Base-by-base conservation (phyloP, 2,113 vertebrate genomes). In the Rallus limicola region DNA sequence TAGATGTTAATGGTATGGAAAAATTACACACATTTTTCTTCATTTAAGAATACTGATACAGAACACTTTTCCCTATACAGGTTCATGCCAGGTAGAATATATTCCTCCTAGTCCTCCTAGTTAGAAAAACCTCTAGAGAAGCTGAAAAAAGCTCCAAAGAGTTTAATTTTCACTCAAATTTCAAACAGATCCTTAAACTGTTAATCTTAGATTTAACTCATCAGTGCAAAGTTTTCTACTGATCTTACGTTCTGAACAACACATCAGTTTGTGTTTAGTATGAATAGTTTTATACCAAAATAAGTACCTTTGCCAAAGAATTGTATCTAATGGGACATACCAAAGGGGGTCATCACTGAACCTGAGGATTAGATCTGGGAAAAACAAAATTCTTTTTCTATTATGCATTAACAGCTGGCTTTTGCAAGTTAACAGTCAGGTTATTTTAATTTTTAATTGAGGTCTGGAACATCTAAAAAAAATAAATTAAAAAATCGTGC, bases 321-420 rank as follows among this genome's bases (percentile, higher is more conserved):
- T 77, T 95, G 88, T 80, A 96, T 97, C 91, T 94, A 97, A 92
- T 97, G 97, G 97, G 95, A 97, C 67, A 91, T 96, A 84, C 90
- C 92, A 87, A 76, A 97, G 90, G 88, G 82, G 92, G 86, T 93
- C 95, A 95, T 92, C 94, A 90, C 78, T 79, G 92, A 97, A 97
- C 85, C 88, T 97, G 95, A 97, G 92, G 83, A 93, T 86, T 86
- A 97, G 95, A 83, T 88, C 75, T 95, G 95, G 94, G 89, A 96
- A 97, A 96, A 97, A 97, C 92, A 97, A 97, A 97, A 97, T 97
- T 97, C 76, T 97, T 97, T 97, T 94, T 95, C 86, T 94, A 88
- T 97, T 98, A 96, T 96, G 95, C 95, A 95, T 71, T 92, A 97
- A 95, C 95, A 97, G 93, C 92, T 97, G 96, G 56, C 36, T 96